Evolutionary conservation across 2,797 vertebrate species (phyloP).

Genomic region (Gouania willdenowi): DNA sequence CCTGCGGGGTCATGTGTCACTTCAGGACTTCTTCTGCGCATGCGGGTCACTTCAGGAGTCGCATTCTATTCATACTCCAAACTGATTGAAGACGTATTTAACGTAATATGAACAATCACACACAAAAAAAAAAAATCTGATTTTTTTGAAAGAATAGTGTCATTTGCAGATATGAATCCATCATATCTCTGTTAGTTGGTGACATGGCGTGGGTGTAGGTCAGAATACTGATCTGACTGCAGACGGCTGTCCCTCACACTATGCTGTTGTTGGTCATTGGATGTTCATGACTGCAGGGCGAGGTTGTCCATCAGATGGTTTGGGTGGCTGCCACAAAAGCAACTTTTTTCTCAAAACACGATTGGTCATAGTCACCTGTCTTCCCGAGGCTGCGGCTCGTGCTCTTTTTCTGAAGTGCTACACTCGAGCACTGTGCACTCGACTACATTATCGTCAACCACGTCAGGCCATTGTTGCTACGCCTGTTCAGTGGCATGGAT

Average conservation of each 20-base stretch:
- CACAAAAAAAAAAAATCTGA: too few species aligned
- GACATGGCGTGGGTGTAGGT: conserved; percentile 41
- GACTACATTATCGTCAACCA: conserved; percentile 14
- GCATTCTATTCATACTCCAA: too few species aligned
- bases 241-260: conserved; percentile 29
- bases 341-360: conserved; percentile 65
- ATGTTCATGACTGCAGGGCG: conserved; percentile 55
- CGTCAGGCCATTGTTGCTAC: conserved; percentile 17
- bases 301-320: conserved; percentile 60
- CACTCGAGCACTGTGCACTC: conserved; percentile 36
- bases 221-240: conserved; percentile 57
- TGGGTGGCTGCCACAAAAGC: conserved; percentile 60
- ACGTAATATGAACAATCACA: too few species aligned
- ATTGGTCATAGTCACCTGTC: conserved; percentile 60
- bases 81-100: too few species aligned
- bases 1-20: too few species aligned
- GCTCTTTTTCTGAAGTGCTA: conserved; percentile 28
- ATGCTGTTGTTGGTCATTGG: conserved; percentile 45
- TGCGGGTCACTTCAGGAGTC: too few species aligned
- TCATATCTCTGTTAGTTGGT: conserved; percentile 45
- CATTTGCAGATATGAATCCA: conserved; percentile 57
- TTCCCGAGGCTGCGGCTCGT: conserved; percentile 36
- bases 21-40: too few species aligned
- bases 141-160: too few species aligned
- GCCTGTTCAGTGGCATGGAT: not conserved